Percentiles rank a stretch among this genome's conserved stretches.
phyloP scores from a whole-genome alignment of 2,113 vertebrate genomes.

The Anguilla japonica region DNA sequence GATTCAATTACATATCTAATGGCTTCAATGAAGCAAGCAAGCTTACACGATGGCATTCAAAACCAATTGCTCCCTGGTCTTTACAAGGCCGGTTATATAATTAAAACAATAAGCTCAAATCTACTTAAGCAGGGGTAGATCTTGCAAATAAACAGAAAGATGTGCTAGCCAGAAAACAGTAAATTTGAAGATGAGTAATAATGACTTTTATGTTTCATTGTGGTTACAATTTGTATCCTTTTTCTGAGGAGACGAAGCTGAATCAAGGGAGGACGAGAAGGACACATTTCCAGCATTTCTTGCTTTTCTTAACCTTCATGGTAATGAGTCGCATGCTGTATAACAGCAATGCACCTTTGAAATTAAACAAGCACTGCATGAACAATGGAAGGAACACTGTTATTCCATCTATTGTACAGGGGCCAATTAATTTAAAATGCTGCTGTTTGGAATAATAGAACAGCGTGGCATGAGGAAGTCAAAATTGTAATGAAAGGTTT shows the following conservation, averaged over 20 bases:
- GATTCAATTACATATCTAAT: slow-evolving; percentile 38
- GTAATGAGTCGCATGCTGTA: slow-evolving; percentile 12
- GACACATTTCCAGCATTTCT: slow-evolving; percentile 2
- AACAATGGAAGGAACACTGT: slow-evolving; percentile 13
- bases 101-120: slow-evolving; percentile 28
- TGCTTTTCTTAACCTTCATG: slow-evolving; percentile 1
- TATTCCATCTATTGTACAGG: slow-evolving; percentile 12
- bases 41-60: slow-evolving; percentile 22
- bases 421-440: slow-evolving; percentile 32
- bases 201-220: slow-evolving; percentile 6
- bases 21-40: slow-evolving; percentile 30
- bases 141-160: slow-evolving; percentile 12
- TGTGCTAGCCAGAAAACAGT: slow-evolving; percentile 14
- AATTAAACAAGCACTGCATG: slow-evolving; percentile 9
- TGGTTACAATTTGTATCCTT: not conserved
- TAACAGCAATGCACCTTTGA: slow-evolving; percentile 22
- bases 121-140: slow-evolving; percentile 5
- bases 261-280: not conserved
- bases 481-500: slow-evolving; percentile 25
- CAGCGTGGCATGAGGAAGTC: slow-evolving; percentile 17
- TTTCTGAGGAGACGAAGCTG: not conserved
- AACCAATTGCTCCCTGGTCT: slow-evolving; percentile 26
- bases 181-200: slow-evolving; percentile 22
- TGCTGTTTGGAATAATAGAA: slow-evolving; percentile 21
- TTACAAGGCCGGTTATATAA: slow-evolving; percentile 24